phyloP scores from a whole-genome alignment of 2,797 vertebrate genomes.

The Myiothlypis coronata region DNA sequence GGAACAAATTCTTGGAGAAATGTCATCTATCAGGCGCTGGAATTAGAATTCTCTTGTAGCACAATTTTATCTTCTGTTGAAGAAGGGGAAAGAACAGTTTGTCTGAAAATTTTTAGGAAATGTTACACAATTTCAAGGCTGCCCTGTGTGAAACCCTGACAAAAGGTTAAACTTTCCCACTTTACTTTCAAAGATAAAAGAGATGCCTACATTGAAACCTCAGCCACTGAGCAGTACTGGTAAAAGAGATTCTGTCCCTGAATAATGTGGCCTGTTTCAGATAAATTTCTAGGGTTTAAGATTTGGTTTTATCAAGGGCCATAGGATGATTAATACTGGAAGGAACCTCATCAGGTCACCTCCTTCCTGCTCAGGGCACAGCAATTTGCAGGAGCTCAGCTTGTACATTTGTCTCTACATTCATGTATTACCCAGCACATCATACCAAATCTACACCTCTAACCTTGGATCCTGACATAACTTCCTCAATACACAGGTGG shows the following conservation, averaged over 20 bases:
- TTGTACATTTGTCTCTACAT: accelerated
- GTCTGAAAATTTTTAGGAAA: background rate
- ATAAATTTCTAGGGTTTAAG: background rate
- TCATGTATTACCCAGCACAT: accelerated
- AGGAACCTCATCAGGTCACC: background rate
- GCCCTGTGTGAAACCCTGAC: background rate
- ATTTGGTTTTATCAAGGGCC: background rate
- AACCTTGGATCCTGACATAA: background rate
- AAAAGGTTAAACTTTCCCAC: background rate
- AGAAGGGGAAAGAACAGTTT: background rate
- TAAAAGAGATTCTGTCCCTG: background rate
- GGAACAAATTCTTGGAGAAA: background rate
- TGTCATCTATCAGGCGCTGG: background rate
- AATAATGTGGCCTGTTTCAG: background rate
- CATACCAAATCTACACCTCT: background rate
- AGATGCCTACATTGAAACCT: background rate
- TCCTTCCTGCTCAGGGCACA: background rate
- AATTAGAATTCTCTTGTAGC: background rate
- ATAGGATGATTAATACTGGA: background rate
- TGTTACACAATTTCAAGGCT: background rate
- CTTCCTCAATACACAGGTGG: background rate
- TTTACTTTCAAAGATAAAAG: background rate
- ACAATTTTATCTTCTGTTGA: background rate
- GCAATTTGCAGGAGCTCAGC: background rate
- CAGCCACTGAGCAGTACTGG: background rate